Evolutionary conservation across 2,888 invertebrate species (phyloP).

Genomic region (Ormyrus nitidulus): DNA sequence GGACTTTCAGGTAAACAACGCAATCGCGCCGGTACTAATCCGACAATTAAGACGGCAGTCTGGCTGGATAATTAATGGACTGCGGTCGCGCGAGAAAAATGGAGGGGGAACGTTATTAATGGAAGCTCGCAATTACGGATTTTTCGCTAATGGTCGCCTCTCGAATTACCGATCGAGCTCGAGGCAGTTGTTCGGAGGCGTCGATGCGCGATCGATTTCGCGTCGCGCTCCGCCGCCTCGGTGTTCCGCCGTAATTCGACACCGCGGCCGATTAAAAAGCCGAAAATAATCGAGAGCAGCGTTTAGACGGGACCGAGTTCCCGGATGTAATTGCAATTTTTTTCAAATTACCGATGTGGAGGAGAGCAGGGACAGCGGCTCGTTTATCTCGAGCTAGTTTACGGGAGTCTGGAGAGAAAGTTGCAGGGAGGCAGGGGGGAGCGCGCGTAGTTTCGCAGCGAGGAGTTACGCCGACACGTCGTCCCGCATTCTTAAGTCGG

Average conservation of each 20-base stretch:
- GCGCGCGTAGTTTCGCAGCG: conserved; percentile 57
- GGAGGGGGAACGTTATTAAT: conserved; percentile 13
- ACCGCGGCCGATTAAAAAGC: no score
- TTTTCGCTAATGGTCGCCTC: conserved; percentile 60
- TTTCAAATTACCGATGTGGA: no score
- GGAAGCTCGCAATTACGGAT: conserved; percentile 1
- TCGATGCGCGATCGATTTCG: conserved; percentile 50
- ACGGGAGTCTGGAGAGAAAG: conserved; percentile 57
- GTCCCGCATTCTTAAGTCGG: conserved; percentile 60
- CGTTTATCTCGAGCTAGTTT: conserved; percentile 66
- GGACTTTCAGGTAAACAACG: no score
- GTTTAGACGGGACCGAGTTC: conserved; percentile 34
- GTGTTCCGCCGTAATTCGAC: no score
- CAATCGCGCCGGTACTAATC: no score
- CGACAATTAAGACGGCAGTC: no score
- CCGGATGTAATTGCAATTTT: background rate
- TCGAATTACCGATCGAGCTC: conserved; percentile 62
- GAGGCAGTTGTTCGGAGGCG: conserved; percentile 57
- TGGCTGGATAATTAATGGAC: no score
- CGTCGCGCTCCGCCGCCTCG: conserved; percentile 13
- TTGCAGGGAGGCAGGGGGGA: background rate
- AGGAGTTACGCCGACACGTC: conserved; percentile 53
- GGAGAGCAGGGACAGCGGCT: conserved; percentile 47
- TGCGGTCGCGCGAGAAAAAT: background rate
- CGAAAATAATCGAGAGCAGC: no score